These are phyloP conservation scores for Leptoclinus maculatus DNA, from an alignment of 2,797 vertebrate genomes.

Conservation along the genomic window DNA sequence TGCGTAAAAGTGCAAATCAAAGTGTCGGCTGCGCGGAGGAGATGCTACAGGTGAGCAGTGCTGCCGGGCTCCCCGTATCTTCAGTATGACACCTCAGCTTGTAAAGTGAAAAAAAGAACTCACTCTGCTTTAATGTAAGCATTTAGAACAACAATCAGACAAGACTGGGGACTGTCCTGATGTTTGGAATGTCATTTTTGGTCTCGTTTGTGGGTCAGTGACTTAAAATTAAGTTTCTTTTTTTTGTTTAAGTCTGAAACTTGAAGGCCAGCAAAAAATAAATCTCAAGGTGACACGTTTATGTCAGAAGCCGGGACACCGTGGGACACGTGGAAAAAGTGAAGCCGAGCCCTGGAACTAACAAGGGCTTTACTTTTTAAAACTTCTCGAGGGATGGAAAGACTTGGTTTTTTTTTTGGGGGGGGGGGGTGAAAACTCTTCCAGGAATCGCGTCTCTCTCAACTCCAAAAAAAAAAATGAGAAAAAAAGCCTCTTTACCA, in stretches of 20 bases:
- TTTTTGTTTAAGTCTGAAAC: constrained; percentile 23
- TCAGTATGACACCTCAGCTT: constrained; percentile 27
- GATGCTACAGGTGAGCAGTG: constrained; percentile 63
- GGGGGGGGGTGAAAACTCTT: constrained; percentile 40
- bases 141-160: constrained; percentile 33
- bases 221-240: constrained; percentile 25
- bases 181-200: constrained; percentile 71
- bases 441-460: constrained; percentile 52
- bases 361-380: constrained; percentile 50
- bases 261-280: constrained; percentile 13
- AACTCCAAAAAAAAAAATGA: constrained; percentile 33
- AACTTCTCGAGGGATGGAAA: constrained; percentile 68
- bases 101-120: constrained; percentile 22
- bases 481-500: constrained; percentile 25
- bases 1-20: constrained; percentile 46
- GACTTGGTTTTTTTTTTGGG: constrained; percentile 14
- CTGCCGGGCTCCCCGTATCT: constrained; percentile 16
- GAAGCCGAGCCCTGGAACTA: constrained; percentile 55
- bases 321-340: constrained; percentile 72
- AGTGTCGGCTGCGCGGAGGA: constrained; percentile 24
- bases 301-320: constrained; percentile 61
- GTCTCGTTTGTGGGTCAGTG: constrained; percentile 45
- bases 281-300: constrained; percentile 59
- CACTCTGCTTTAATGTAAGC: constrained; percentile 59
- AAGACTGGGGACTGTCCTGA: constrained; percentile 53